phyloP scores from a whole-genome alignment of 2,797 vertebrate species.

The Manis pentadactyla region DNA sequence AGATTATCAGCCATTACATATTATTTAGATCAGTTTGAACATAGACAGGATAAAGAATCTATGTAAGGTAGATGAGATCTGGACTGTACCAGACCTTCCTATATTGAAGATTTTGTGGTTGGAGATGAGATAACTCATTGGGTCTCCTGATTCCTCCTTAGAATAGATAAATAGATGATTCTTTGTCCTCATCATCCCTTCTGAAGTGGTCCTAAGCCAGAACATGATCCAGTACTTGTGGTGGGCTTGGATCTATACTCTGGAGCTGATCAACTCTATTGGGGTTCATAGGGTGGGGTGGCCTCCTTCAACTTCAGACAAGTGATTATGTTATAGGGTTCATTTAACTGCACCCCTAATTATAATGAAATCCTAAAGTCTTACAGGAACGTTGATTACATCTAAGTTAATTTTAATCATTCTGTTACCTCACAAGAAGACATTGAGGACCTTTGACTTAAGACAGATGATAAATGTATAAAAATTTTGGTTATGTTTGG shows the following conservation, averaged over 20 bases:
- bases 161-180: not conserved
- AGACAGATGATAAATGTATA: not conserved
- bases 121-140: not conserved
- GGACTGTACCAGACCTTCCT: no score
- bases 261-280: rapidly evolving
- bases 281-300: rapidly evolving
- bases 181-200: not conserved
- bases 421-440: not conserved
- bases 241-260: not conserved
- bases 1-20: not conserved
- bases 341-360: not conserved
- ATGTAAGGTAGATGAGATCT: rapidly evolving
- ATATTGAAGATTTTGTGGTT: no score
- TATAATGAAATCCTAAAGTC: not conserved
- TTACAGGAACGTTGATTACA: not conserved
- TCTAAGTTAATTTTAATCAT: not conserved
- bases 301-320: not conserved
- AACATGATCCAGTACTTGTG: no score
- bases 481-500: not conserved
- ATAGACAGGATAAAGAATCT: rapidly evolving
- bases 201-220: not conserved
- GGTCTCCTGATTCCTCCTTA: not conserved
- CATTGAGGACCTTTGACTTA: not conserved
- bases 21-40: not conserved
- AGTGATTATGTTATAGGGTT: rapidly evolving